phyloP scores from a whole-genome alignment of 2,797 vertebrate genomes.

The Rhabdomys pumilio region DNA sequence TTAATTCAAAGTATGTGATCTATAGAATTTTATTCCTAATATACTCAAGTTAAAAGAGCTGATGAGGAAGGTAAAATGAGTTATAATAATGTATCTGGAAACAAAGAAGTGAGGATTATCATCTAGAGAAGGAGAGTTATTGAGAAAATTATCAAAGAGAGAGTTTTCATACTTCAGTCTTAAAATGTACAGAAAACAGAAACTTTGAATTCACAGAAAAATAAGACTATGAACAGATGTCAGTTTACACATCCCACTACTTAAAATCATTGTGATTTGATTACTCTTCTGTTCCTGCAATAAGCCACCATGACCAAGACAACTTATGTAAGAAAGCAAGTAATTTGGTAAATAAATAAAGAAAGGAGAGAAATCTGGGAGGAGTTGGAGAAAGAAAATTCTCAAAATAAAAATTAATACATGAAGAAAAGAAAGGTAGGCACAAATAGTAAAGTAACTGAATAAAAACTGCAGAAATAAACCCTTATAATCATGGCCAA shows the following conservation, averaged over 20 bases:
- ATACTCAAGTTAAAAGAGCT: background rate
- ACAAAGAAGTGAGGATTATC: background rate
- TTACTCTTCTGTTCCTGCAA: background rate
- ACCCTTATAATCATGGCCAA: background rate
- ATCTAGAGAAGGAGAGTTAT: background rate
- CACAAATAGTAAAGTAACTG: background rate
- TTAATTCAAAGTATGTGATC: background rate
- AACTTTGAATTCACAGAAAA: background rate
- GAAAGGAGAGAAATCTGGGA: background rate
- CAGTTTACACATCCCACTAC: background rate
- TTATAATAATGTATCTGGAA: background rate
- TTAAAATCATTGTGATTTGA: background rate
- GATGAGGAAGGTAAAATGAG: background rate
- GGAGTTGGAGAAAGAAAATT: too few relatives aligned
- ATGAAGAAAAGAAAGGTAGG: background rate
- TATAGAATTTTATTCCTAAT: background rate
- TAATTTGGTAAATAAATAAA: background rate
- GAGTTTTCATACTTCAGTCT: background rate
- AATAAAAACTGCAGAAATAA: background rate
- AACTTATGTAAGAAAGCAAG: background rate
- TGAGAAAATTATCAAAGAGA: slow-evolving; percentile 8
- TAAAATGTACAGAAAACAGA: background rate
- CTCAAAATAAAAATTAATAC: background rate
- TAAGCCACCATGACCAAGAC: background rate
- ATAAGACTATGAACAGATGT: background rate